These are phyloP conservation scores for Aphaenogaster floridana DNA, from an alignment of 1,140 invertebrate species.

Conservation along the genomic window DNA sequence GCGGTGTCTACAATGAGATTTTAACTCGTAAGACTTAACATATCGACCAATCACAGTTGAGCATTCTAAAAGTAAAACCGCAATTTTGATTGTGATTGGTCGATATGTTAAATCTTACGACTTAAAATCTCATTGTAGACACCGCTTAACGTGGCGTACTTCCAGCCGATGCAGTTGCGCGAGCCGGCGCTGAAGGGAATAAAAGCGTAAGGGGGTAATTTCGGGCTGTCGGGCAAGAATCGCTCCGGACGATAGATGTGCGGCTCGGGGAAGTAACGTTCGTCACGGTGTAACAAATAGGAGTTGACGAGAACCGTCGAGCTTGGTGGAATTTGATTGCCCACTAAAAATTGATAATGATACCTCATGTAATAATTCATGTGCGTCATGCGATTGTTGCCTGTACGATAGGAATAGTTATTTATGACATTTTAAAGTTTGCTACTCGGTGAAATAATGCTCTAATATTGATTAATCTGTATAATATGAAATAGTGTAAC, in stretches of 20 bases:
- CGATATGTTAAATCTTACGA: too few species aligned
- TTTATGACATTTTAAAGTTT: background rate
- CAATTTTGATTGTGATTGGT: too few species aligned
- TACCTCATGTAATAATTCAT: background rate
- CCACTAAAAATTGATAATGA: slow-evolving; percentile 70
- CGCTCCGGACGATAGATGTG: slow-evolving; percentile 89
- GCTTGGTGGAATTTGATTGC: slow-evolving; percentile 79
- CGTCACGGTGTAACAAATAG: slow-evolving; percentile 87
- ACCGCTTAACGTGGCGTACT: slow-evolving; percentile 89
- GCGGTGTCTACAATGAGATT: too few species aligned
- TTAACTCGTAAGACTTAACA: too few species aligned
- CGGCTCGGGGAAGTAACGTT: slow-evolving; percentile 88
- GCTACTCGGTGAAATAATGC: background rate
- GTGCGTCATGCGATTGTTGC: background rate
- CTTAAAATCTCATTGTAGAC: too few species aligned
- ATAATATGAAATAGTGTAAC: background rate
- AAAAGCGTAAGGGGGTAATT: slow-evolving; percentile 87
- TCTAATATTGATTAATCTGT: background rate
- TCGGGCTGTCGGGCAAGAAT: slow-evolving; percentile 86
- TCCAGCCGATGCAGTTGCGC: slow-evolving; percentile 86
- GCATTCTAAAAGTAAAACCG: too few species aligned
- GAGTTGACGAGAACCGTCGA: slow-evolving; percentile 81
- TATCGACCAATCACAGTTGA: too few species aligned
- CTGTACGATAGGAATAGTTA: background rate
- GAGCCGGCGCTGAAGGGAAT: slow-evolving; percentile 89